Conservation (phyloP, 1,140 invertebrate species). For the Hesperophylax magnus region DNA sequence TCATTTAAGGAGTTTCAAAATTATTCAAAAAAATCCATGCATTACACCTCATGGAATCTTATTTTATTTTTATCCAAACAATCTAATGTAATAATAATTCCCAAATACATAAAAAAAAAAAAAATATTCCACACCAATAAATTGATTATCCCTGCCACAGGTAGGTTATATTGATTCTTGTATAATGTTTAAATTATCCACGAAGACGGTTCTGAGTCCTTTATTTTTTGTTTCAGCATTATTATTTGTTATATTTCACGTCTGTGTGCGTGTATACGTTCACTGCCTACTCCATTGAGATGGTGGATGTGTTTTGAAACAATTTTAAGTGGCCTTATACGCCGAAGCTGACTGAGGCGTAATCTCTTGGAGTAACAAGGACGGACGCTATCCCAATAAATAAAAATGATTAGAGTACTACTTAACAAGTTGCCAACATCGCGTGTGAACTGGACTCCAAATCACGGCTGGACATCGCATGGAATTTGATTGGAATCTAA, state of each 20-base stretch:
- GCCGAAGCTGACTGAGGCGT: neutral
- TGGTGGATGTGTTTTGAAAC: constrained; percentile 4
- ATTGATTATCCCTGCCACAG: constrained; percentile 17
- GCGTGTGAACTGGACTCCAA: too few relatives aligned
- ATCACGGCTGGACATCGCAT: too few relatives aligned
- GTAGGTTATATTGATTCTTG: constrained; percentile 40
- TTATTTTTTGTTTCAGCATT: constrained; percentile 44
- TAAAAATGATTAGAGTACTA: too few relatives aligned
- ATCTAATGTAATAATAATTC: too few relatives aligned
- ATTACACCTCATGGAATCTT: too few relatives aligned
- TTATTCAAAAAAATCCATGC: too few relatives aligned
- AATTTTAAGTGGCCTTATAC: constrained; percentile 39
- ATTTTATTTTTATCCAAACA: too few relatives aligned
- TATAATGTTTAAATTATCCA: constrained; percentile 46
- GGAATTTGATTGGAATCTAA: too few relatives aligned
- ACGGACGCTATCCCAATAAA: too few relatives aligned
- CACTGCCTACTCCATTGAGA: neutral
- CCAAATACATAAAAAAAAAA: neutral
- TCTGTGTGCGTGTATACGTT: neutral
- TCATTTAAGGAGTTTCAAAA: too few relatives aligned
- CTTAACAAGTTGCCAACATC: too few relatives aligned
- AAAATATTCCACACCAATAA: neutral
- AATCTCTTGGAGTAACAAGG: neutral
- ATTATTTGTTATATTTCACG: constrained; percentile 37
- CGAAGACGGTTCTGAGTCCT: constrained; percentile 34